Evolutionary conservation across 2,113 vertebrate species (phyloP).

Genomic region (Cercopithecus mona): DNA sequence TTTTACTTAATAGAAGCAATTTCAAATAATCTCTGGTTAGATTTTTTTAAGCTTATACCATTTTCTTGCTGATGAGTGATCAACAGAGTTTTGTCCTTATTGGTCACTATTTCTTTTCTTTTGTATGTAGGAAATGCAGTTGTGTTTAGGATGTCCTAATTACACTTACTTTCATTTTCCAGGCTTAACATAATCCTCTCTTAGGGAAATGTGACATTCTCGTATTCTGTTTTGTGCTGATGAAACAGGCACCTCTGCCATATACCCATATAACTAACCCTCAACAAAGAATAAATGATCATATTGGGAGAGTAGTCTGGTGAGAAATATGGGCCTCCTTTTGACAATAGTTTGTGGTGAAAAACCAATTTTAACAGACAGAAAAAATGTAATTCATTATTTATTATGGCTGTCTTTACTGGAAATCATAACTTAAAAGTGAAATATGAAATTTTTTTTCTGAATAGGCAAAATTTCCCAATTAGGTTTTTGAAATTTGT

Average conservation of each 20-base stretch:
- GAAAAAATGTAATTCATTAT: neutral
- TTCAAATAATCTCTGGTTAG: neutral
- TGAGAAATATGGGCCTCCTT: neutral
- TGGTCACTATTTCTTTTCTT: neutral
- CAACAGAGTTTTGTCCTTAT: neutral
- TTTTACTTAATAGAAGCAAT: conserved; percentile 22
- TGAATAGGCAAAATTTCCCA: neutral
- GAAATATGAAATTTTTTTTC: neutral
- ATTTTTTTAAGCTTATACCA: neutral
- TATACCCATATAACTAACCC: neutral
- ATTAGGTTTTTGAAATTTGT: neutral
- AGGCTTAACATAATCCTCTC: neutral
- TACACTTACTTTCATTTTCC: neutral
- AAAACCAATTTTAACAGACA: neutral
- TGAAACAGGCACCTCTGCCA: neutral
- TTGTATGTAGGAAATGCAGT: neutral
- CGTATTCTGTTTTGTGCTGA: neutral
- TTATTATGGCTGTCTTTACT: neutral
- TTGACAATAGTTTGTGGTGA: neutral
- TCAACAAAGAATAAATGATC: neutral
- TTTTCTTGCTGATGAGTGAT: neutral
- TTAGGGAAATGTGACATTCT: neutral
- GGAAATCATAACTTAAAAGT: conserved; percentile 24
- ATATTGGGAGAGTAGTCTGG: neutral
- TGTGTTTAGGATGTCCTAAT: neutral